These are phyloP conservation scores for Altica lythri DNA, from an alignment of 2,888 invertebrate genomes.

Conservation along the genomic window DNA sequence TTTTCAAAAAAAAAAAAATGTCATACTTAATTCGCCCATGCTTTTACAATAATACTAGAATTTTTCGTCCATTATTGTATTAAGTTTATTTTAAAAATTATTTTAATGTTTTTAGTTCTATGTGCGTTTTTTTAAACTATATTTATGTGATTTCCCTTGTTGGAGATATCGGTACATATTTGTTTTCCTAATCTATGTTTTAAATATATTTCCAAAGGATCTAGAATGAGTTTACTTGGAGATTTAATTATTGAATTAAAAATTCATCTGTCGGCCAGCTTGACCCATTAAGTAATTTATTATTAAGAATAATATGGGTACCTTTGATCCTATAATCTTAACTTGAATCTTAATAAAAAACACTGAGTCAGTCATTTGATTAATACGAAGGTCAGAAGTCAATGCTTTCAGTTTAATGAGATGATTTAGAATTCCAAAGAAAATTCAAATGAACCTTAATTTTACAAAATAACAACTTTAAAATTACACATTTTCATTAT, in stretches of 20 bases:
- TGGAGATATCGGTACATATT: too few species aligned
- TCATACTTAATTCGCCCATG: too few species aligned
- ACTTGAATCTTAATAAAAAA: slow-evolving; percentile 1
- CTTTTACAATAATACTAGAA: too few species aligned
- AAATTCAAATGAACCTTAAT: not conserved
- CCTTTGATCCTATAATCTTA: slow-evolving; percentile 19
- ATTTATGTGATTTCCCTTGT: too few species aligned
- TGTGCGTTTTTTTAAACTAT: too few species aligned
- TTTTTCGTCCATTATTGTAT: too few species aligned
- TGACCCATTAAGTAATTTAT: slow-evolving; percentile 14
- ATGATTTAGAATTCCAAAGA: not conserved
- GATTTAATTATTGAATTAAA: not conserved
- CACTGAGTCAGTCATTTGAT: slow-evolving; percentile 2
- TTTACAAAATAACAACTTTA: not conserved
- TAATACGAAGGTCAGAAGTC: not conserved
- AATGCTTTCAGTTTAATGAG: not conserved
- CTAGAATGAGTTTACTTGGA: not conserved
- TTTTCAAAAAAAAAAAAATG: too few species aligned
- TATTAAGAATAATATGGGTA: slow-evolving; percentile 16
- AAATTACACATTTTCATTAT: not conserved
- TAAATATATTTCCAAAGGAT: too few species aligned
- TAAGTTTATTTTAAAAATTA: too few species aligned
- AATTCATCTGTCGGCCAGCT: not conserved
- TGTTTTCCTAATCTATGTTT: too few species aligned
- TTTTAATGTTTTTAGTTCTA: too few species aligned